Percentiles rank a stretch among this genome's conserved stretches.
Evolutionary conservation across 1,140 invertebrate genomes (phyloP).

Genomic region (Tribolium madens): DNA sequence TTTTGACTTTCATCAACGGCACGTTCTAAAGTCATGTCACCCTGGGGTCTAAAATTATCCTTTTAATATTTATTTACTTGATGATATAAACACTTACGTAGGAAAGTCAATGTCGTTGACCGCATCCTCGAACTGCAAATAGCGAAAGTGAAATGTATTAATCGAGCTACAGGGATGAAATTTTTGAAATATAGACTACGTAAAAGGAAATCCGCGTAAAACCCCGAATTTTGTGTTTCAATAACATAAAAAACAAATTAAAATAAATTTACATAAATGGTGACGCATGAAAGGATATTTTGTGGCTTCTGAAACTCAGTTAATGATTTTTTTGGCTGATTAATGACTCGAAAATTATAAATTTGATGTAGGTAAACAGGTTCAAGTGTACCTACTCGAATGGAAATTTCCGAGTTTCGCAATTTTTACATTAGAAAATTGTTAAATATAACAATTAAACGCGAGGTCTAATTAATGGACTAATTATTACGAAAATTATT

Average conservation of each 20-base stretch:
- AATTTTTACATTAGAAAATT: not conserved
- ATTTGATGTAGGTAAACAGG: not conserved
- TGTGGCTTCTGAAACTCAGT: not conserved
- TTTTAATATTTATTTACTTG: not conserved
- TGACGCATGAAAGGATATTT: not conserved
- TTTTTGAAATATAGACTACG: not conserved
- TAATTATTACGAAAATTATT: not conserved
- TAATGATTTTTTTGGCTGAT: not conserved
- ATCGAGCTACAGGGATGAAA: not conserved
- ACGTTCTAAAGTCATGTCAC: constrained; percentile 72
- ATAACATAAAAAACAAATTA: not conserved
- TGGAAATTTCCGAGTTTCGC: not conserved
- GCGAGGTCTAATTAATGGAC: not conserved
- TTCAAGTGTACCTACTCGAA: not conserved
- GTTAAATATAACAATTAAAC: not conserved
- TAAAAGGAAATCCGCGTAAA: not conserved
- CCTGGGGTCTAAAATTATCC: constrained; percentile 60
- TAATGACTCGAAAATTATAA: not conserved
- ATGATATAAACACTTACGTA: constrained; percentile 41
- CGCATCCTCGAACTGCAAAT: constrained; percentile 56
- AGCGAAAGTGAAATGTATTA: constrained; percentile 12
- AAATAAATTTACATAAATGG: not conserved
- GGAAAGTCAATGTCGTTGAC: constrained; percentile 46
- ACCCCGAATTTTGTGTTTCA: not conserved
- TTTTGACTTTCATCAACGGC: constrained; percentile 76